Evolutionary conservation across 2,888 invertebrate genomes (phyloP).

Genomic region (Drosophila atroscutellata): DNA sequence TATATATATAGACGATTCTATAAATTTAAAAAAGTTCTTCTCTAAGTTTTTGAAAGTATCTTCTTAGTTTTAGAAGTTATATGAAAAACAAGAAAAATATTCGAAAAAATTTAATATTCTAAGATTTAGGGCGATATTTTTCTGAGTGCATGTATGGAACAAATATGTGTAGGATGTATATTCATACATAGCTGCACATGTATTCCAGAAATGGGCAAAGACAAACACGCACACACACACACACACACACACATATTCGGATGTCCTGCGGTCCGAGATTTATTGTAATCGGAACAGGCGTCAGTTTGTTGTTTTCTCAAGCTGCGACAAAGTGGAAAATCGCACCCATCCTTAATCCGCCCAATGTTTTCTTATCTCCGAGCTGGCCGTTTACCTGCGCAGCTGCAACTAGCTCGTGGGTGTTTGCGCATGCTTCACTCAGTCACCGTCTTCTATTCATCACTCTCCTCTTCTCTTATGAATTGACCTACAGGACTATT

Average conservation of each 20-base stretch:
- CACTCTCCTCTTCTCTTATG: slow-evolving; percentile 23
- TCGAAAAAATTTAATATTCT: not conserved
- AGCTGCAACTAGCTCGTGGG: slow-evolving; percentile 61
- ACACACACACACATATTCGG: slow-evolving; percentile 19
- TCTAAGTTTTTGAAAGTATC: not conserved
- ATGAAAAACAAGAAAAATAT: not conserved
- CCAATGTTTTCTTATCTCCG: slow-evolving; percentile 54
- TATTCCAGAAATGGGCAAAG: slow-evolving; percentile 18
- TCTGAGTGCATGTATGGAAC: not conserved
- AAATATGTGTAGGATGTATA: not conserved
- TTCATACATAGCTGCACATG: not conserved
- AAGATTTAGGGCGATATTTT: not conserved
- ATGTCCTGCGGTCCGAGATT: slow-evolving; percentile 65
- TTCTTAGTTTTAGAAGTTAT: not conserved
- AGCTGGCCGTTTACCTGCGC: slow-evolving; percentile 65
- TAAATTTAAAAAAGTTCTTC: not conserved
- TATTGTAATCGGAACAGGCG: slow-evolving; percentile 47
- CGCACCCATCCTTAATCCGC: slow-evolving; percentile 73
- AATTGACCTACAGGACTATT: slow-evolving; percentile 40
- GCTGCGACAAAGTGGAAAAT: slow-evolving; percentile 57
- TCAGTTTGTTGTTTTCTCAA: slow-evolving; percentile 58
- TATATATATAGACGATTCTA: no score
- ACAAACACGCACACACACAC: not conserved
- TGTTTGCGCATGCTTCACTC: slow-evolving; percentile 46
- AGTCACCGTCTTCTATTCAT: slow-evolving; percentile 55